Base-by-base conservation (phyloP, 1,140 invertebrate genomes). In the Kradibia gibbosae region DNA sequence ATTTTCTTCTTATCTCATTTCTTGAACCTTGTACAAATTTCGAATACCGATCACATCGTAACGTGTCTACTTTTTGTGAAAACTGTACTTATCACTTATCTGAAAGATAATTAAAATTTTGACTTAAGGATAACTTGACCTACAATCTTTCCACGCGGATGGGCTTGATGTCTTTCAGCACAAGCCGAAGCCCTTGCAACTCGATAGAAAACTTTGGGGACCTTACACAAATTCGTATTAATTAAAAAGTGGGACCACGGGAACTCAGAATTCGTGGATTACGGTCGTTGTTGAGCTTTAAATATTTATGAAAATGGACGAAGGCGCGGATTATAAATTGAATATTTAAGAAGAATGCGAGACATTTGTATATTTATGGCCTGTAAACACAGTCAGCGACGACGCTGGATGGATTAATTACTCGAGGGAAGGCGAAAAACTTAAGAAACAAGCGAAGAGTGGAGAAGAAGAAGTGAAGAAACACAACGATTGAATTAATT, bases 231-330 rank as follows among this genome's bases (percentile, higher is more conserved):
- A 79, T 78, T 79, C 65, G 82, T 62, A 71, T 62, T 86, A 87
- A 87, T 87, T 87, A 86, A 87, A 87, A 86, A 87, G 55, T 83
- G 42, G 42, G 65, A 78, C 84, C 45, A 70, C 71, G 28, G n/a
- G 42, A n/a, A n/a, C n/a, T n/a, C n/a, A n/a, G n/a, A n/a, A n/a
- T n/a, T 22, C 55, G 45, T 53, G 50, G 22, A 65, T 62, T 78
- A 31, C 42, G 20, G 11, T 36, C 15, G 39, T 55, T 28, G 15
- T 79, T 25, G 57, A 15, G 28, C 31, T 62, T 60, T 78, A 78
- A 82, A 82, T 82, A 82, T 78, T 78, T 78, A 78, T 82, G 81
- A 57, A 82, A 82, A 60, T 34, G 28, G 31, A 73, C 31, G 45
- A 42, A 45, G 48, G 34, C 25, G 60, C 60, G 71, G 73, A 81